Conservation (phyloP, 2,113 vertebrate genomes). For the Lanius collurio region DNA sequence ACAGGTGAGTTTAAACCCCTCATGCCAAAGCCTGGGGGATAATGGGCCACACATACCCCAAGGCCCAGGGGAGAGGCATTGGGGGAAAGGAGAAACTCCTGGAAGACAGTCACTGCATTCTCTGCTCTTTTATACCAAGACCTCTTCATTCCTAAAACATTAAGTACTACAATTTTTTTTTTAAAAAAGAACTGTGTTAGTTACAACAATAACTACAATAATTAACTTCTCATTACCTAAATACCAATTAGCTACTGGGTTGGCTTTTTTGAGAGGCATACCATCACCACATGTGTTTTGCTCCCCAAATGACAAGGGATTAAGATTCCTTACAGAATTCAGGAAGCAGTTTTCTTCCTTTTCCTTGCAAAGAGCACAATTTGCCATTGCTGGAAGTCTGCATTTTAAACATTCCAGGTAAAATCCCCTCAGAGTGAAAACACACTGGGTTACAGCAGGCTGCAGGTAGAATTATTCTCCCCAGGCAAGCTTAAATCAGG, state of each 20-base stretch:
- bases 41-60: rapidly evolving
- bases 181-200: neutral
- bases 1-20: neutral
- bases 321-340: neutral
- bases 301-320: too few species aligned
- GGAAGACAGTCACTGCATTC: too few species aligned
- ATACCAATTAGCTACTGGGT: neutral
- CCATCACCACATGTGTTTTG: neutral
- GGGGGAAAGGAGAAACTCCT: neutral
- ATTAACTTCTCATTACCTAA: neutral
- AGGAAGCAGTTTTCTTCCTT: neutral
- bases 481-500: neutral
- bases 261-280: neutral
- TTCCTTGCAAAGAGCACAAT: neutral
- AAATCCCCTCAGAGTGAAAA: neutral
- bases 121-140: neutral
- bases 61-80: neutral
- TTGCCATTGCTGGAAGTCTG: neutral
- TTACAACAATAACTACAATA: neutral
- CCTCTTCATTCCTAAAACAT: neutral
- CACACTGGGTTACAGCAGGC: neutral
- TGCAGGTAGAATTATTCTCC: neutral
- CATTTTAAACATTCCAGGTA: neutral
- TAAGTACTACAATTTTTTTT: too few species aligned
- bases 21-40: neutral